phyloP scores from a whole-genome alignment of 2,888 invertebrate species.

The Phyto melanocephala region DNA sequence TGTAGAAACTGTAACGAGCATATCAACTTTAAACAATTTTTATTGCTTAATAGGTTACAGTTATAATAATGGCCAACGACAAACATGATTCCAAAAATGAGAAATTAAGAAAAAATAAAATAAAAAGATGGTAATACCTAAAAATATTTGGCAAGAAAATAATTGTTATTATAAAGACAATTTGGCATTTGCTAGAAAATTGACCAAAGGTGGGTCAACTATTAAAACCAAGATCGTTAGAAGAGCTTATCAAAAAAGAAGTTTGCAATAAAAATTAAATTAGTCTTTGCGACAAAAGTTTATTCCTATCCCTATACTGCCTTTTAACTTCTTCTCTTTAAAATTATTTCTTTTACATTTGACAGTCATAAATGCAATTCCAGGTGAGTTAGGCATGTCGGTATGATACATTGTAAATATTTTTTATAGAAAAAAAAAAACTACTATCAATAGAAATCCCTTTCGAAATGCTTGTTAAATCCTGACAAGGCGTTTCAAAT shows the following conservation, averaged over 20 bases:
- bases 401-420: too few relatives aligned
- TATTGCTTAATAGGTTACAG: constrained; percentile 64
- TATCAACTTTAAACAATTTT: constrained; percentile 55
- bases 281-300: too few relatives aligned
- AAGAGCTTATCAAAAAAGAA: neutral
- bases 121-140: neutral
- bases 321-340: neutral
- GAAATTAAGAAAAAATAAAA: neutral
- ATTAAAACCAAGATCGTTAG: neutral
- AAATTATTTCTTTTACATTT: neutral
- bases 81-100: neutral
- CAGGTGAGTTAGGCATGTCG: constrained; percentile 23
- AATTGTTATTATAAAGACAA: constrained; percentile 10
- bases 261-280: too few relatives aligned
- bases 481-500: constrained; percentile 60
- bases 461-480: constrained; percentile 42
- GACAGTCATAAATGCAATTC: neutral
- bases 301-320: too few relatives aligned
- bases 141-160: constrained; percentile 31
- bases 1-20: constrained; percentile 59
- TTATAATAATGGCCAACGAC: constrained; percentile 54
- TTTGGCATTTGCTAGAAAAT: constrained; percentile 38
- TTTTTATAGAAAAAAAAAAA: too few relatives aligned
- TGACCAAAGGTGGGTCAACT: constrained; percentile 24
- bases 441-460: neutral